These are phyloP conservation scores for Rhysida immarginata DNA, from an alignment of 1,140 invertebrate genomes.

Conservation along the genomic window DNA sequence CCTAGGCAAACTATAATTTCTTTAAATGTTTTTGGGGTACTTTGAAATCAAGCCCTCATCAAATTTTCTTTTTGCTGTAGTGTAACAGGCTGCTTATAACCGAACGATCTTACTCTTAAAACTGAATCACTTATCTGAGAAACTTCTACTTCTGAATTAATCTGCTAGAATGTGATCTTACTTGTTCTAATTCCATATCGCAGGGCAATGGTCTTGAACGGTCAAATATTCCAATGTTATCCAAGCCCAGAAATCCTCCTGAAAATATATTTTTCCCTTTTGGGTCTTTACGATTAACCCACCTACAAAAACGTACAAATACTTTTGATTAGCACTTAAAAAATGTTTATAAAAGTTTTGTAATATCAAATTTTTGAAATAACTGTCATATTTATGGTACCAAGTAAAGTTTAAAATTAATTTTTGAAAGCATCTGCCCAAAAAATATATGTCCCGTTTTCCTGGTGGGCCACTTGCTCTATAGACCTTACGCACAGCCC, in stretches of 20 bases:
- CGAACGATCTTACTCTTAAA: no score
- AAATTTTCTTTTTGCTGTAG: no score
- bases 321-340: background rate
- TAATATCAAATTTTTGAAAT: background rate
- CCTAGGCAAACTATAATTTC: no score
- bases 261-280: constrained; percentile 29
- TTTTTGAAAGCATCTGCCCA: constrained; percentile 30
- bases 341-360: background rate
- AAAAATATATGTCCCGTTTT: constrained; percentile 24
- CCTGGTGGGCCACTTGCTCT: constrained; percentile 21
- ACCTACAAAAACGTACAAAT: constrained; percentile 22
- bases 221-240: constrained; percentile 35
- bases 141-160: no score
- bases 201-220: constrained; percentile 28
- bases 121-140: no score
- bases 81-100: no score
- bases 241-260: constrained; percentile 33
- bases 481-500: constrained; percentile 30
- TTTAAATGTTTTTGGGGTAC: no score
- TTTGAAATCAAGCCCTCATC: no score
- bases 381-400: constrained; percentile 17
- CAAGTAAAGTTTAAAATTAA: constrained; percentile 33
- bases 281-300: constrained; percentile 32
- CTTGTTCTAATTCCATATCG: constrained; percentile 25
- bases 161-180: no score